These are phyloP conservation scores for Cyprinodon variegatus DNA, from an alignment of 2,113 vertebrate genomes.

Conservation along the genomic window DNA sequence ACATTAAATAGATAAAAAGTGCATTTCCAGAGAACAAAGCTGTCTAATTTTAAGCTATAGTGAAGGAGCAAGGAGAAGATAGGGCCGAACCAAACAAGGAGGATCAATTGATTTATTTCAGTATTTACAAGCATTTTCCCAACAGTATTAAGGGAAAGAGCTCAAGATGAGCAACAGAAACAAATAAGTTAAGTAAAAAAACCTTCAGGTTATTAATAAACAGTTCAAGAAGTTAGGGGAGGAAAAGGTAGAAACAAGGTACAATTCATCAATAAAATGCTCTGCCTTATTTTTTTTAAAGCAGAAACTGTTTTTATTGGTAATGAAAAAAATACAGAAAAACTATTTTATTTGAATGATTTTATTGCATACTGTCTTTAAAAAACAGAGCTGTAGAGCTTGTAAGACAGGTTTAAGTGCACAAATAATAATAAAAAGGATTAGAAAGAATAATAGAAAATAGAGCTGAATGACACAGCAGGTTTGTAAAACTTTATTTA, in stretches of 20 bases:
- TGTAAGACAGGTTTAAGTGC: background rate
- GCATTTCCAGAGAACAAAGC: background rate
- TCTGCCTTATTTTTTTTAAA: slow-evolving; percentile 14
- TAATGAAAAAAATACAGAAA: background rate
- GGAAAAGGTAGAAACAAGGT: slow-evolving; percentile 54
- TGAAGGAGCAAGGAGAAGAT: slow-evolving; percentile 10
- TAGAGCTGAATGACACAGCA: background rate
- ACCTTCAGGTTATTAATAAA: slow-evolving; percentile 3
- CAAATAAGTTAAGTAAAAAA: slow-evolving; percentile 7
- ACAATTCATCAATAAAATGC: slow-evolving; percentile 42
- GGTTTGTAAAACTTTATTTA: background rate
- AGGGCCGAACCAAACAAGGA: slow-evolving; percentile 28
- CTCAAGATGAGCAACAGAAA: slow-evolving; percentile 42
- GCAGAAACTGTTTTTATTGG: slow-evolving; percentile 11
- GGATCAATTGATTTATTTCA: slow-evolving; percentile 65
- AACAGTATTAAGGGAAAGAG: slow-evolving; percentile 25
- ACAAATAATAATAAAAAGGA: background rate
- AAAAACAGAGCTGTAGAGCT: background rate
- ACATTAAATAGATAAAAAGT: background rate
- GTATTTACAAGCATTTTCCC: slow-evolving; percentile 51
- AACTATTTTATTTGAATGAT: background rate
- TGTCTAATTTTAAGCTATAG: background rate
- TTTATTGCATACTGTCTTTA: background rate
- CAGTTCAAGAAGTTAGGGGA: slow-evolving; percentile 6
- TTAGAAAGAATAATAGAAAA: background rate